Evolutionary conservation across 2,113 vertebrate genomes (phyloP).

Genomic region (Phasianus colchicus): DNA sequence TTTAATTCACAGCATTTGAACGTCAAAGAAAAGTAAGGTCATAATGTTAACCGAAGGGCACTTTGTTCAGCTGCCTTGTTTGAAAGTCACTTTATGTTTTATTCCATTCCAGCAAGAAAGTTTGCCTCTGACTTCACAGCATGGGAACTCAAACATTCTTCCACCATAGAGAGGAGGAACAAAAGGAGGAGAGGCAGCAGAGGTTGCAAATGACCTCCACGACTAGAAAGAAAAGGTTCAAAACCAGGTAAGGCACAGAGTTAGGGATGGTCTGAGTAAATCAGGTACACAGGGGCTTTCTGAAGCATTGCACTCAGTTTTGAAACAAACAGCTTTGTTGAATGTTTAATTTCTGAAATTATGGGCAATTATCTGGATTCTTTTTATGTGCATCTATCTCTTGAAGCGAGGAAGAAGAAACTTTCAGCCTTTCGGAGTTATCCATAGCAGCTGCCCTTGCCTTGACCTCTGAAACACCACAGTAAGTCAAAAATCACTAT

Average conservation of each 20-base stretch:
- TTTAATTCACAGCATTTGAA: neutral
- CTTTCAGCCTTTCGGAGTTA: constrained; percentile 72
- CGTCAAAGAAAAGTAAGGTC: neutral
- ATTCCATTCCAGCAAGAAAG: neutral
- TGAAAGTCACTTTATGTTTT: neutral
- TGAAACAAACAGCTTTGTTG: neutral
- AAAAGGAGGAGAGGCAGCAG: constrained; percentile 72
- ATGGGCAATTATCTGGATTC: constrained; percentile 1
- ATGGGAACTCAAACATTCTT: constrained; percentile 71
- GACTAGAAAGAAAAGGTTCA: constrained; percentile 72
- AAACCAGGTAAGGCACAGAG: constrained; percentile 69
- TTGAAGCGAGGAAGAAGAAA: constrained; percentile 78
- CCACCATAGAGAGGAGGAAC: constrained; percentile 73
- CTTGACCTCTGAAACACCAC: constrained; percentile 60
- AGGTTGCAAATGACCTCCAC: constrained; percentile 76
- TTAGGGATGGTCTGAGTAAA: accelerated
- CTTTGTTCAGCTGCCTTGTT: neutral
- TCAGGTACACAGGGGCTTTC: neutral
- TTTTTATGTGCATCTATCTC: neutral
- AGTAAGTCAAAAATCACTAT: constrained; percentile 34
- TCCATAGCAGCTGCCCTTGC: constrained; percentile 80
- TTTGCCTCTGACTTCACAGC: neutral
- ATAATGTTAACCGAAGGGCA: neutral
- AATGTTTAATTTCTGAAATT: neutral
- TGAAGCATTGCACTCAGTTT: neutral